Evolutionary conservation across 2,113 vertebrate species (phyloP).

Genomic region (Nesospiza acunhae): DNA sequence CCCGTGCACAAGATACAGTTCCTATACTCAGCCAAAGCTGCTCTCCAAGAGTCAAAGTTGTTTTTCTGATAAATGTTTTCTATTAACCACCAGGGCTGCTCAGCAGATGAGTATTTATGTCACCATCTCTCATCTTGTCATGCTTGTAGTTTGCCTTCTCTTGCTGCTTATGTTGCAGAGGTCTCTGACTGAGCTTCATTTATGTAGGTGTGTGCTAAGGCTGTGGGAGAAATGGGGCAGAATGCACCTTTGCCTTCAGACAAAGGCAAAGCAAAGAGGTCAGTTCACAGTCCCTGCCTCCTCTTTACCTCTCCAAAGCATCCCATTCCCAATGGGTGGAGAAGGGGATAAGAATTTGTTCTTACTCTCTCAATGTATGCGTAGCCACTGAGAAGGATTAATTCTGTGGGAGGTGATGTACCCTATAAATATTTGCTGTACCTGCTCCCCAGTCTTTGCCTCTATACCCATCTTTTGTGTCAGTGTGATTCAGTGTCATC

Average conservation of each 20-base stretch:
- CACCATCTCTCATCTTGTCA: not conserved
- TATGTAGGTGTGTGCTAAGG: not conserved
- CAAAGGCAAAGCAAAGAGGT: not conserved
- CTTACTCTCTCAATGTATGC: not conserved
- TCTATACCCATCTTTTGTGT: not conserved
- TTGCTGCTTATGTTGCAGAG: not conserved
- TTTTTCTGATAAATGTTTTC: slow-evolving; percentile 8
- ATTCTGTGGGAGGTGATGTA: not conserved
- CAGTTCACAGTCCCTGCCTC: not conserved
- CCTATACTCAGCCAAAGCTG: not conserved
- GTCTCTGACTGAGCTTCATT: not conserved
- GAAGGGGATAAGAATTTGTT: not conserved
- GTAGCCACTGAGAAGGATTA: not conserved
- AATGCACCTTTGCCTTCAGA: not conserved
- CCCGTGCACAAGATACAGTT: not conserved
- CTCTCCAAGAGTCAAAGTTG: not conserved
- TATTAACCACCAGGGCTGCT: not conserved
- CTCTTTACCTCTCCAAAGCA: not conserved
- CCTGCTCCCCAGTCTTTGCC: not conserved
- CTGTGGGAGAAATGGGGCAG: not conserved
- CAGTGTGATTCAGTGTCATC: not conserved
- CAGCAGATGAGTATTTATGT: not conserved
- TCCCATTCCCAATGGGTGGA: not conserved
- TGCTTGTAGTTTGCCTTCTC: not conserved
- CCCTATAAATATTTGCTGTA: not conserved